phyloP scores from a whole-genome alignment of 1,140 invertebrate genomes.

The Drosophila biarmipes region DNA sequence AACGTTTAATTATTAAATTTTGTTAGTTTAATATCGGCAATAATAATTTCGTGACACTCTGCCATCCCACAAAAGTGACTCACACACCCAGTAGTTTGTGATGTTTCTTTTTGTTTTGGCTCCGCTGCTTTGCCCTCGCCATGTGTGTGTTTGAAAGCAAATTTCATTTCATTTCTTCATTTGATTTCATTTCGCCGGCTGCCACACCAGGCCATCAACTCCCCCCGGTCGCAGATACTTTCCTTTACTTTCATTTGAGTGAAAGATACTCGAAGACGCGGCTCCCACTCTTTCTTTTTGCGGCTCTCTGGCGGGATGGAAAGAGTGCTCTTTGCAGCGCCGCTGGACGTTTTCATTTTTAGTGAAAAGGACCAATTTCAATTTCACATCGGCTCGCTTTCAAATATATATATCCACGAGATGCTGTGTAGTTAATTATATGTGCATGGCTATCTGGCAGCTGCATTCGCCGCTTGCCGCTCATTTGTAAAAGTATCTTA shows the following conservation, averaged over 20 bases:
- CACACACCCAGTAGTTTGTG: slow-evolving; percentile 10
- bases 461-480: slow-evolving; percentile 41
- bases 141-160: slow-evolving; percentile 68
- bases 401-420: slow-evolving; percentile 61
- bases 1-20: too few species aligned
- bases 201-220: slow-evolving; percentile 18
- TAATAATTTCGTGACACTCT: slow-evolving; percentile 4
- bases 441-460: slow-evolving; percentile 48
- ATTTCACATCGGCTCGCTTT: slow-evolving; percentile 70
- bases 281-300: not conserved
- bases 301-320: slow-evolving; percentile 12
- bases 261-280: slow-evolving; percentile 65
- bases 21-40: not conserved
- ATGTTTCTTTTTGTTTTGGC: slow-evolving; percentile 45
- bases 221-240: slow-evolving; percentile 57
- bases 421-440: slow-evolving; percentile 65
- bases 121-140: slow-evolving; percentile 37
- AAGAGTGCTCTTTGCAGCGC: slow-evolving; percentile 21
- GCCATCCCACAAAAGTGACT: slow-evolving; percentile 10
- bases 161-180: slow-evolving; percentile 83
- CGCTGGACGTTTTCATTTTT: slow-evolving; percentile 62
- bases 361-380: slow-evolving; percentile 79
- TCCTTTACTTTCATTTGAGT: slow-evolving; percentile 82
- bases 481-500: slow-evolving; percentile 66
- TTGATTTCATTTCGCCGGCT: slow-evolving; percentile 71